These are phyloP conservation scores for Danionella dracula DNA, from an alignment of 2,797 vertebrate species.

Conservation along the genomic window DNA sequence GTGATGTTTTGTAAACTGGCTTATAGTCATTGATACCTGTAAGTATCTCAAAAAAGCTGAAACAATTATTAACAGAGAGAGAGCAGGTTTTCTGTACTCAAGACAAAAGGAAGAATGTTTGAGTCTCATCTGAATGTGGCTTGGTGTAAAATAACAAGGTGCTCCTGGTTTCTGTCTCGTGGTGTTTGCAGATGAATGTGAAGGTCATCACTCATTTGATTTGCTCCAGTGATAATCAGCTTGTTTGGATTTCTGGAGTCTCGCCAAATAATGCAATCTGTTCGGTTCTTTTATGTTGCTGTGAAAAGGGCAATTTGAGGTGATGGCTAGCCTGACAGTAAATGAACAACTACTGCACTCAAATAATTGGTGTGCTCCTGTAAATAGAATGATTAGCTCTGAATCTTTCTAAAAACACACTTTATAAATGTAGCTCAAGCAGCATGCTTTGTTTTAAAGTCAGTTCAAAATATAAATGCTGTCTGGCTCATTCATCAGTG, in stretches of 20 bases:
- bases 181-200: background rate
- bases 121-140: background rate
- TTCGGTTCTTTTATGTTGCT: conserved; percentile 10
- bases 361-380: background rate
- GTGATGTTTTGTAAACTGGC: conserved; percentile 18
- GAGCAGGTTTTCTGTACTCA: background rate
- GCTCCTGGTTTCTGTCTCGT: background rate
- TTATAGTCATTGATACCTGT: conserved; percentile 30
- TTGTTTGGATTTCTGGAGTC: conserved; percentile 10
- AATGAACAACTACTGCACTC: conserved; percentile 4
- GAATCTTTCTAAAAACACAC: background rate
- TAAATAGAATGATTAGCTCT: background rate
- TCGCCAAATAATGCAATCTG: conserved; percentile 18
- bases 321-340: background rate
- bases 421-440: background rate
- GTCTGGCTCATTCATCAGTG: background rate
- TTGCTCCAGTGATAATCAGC: conserved; percentile 25
- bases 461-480: background rate
- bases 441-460: background rate
- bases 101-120: background rate
- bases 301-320: conserved; percentile 12
- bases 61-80: background rate
- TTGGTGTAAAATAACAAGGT: conserved; percentile 1
- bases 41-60: conserved; percentile 25
- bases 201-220: conserved; percentile 21